Evolutionary conservation across 2,888 invertebrate genomes (phyloP).

Genomic region (Invenusta paracnida): DNA sequence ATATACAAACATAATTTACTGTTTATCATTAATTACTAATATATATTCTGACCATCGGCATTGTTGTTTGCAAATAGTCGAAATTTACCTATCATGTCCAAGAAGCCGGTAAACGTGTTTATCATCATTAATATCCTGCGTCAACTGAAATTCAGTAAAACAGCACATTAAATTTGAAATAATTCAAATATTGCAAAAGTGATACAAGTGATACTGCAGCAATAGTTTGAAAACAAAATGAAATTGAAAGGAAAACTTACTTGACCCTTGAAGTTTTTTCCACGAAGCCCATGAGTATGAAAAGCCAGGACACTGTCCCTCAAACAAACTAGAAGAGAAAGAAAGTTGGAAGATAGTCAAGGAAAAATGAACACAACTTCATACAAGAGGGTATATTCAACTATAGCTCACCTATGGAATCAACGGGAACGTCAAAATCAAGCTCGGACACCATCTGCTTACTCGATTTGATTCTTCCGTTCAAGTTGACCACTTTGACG

Average conservation of each 20-base stretch:
- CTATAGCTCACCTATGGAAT: slow-evolving; percentile 81
- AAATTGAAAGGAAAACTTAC: too few species aligned
- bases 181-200: too few species aligned
- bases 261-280: slow-evolving; percentile 65
- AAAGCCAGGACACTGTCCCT: slow-evolving; percentile 95
- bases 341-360: too few species aligned
- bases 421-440: slow-evolving; percentile 87
- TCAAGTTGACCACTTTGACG: slow-evolving; percentile 67
- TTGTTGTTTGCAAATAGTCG: too few species aligned
- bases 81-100: slow-evolving; percentile 80
- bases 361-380: too few species aligned
- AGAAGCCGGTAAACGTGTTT: slow-evolving; percentile 83
- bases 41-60: too few species aligned
- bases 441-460: slow-evolving; percentile 79
- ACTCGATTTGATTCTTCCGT: slow-evolving; percentile 73
- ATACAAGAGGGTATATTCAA: too few species aligned
- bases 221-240: too few species aligned
- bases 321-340: slow-evolving; percentile 72
- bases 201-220: too few species aligned
- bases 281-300: slow-evolving; percentile 79
- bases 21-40: too few species aligned
- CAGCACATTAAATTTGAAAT: not conserved
- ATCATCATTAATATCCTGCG: slow-evolving; percentile 91
- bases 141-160: slow-evolving; percentile 67
- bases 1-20: too few species aligned